These are phyloP conservation scores for Tanytarsus gracilentus DNA, from an alignment of 2,888 invertebrate genomes.

Conservation along the genomic window DNA sequence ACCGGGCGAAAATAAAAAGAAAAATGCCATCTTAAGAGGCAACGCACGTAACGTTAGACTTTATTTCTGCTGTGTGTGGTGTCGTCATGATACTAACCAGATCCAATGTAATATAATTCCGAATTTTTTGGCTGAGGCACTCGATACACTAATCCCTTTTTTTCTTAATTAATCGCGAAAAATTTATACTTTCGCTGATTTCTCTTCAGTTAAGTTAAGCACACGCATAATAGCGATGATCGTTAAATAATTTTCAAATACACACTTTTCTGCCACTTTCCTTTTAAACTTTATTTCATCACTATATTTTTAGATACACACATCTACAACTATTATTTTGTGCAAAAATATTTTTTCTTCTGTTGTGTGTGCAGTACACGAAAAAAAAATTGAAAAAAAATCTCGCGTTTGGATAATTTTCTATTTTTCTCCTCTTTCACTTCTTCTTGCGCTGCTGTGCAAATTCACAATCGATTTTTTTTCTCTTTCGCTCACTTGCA, in stretches of 20 bases:
- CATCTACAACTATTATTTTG: not conserved
- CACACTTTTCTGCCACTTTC: slow-evolving; percentile 23
- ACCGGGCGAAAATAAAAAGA: not conserved
- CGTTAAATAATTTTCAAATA: slow-evolving; percentile 22
- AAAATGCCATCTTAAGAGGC: slow-evolving; percentile 1
- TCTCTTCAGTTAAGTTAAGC: not conserved
- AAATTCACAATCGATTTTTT: slow-evolving; percentile 10
- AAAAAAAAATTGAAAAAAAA: no score
- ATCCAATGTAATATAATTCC: slow-evolving; percentile 35
- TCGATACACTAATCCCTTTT: slow-evolving; percentile 30
- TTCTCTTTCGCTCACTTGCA: not conserved
- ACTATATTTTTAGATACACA: not conserved
- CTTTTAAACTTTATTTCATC: not conserved
- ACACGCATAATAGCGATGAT: slow-evolving; percentile 11
- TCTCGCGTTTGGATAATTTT: not conserved
- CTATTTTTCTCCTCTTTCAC: not conserved
- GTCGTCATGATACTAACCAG: slow-evolving; percentile 33
- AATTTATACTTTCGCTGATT: not conserved
- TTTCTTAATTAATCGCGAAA: not conserved
- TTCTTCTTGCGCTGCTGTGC: not conserved
- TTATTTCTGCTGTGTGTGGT: not conserved
- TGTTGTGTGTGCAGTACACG: no score
- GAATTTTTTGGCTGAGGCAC: slow-evolving; percentile 38
- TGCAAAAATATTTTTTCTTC: no score
- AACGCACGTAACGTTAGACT: not conserved